Percentiles rank a stretch among this genome's conserved stretches.
Evolutionary conservation across 2,113 vertebrate species (phyloP).

Genomic region (Taxidea taxus): DNA sequence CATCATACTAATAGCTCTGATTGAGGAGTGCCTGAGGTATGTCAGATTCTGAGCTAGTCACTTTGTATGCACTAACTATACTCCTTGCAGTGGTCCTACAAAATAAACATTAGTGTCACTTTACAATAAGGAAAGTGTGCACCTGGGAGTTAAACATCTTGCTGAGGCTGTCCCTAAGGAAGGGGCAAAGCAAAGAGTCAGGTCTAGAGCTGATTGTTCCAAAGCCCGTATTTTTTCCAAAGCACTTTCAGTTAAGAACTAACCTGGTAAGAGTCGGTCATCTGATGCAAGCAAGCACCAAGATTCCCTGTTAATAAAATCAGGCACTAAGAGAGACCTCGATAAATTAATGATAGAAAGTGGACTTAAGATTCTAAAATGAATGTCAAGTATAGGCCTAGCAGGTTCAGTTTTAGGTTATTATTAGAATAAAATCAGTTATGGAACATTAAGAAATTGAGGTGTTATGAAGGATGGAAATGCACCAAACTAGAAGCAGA

Average conservation of each 20-base stretch:
- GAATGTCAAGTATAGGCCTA: neutral
- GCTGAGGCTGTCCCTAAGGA: neutral
- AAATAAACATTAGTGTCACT: neutral
- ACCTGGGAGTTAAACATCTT: neutral
- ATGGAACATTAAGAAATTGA: neutral
- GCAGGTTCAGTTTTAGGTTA: neutral
- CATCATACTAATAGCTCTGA: neutral
- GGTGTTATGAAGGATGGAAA: neutral
- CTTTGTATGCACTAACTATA: neutral
- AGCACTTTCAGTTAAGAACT: neutral
- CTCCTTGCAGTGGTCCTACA: neutral
- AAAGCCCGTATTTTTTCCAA: neutral
- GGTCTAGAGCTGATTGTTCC: neutral
- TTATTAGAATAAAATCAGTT: conserved; percentile 6
- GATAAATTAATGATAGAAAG: neutral
- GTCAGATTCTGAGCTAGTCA: neutral
- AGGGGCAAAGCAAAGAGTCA: neutral
- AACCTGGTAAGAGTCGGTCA: neutral
- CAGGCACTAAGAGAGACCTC: neutral
- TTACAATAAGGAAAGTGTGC: neutral
- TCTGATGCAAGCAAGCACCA: neutral
- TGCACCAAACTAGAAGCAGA: neutral
- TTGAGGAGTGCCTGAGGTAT: neutral
- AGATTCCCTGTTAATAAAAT: neutral
- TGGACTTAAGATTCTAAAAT: neutral